These are phyloP conservation scores for Anhinga anhinga DNA, from an alignment of 2,113 vertebrate genomes.

Conservation along the genomic window DNA sequence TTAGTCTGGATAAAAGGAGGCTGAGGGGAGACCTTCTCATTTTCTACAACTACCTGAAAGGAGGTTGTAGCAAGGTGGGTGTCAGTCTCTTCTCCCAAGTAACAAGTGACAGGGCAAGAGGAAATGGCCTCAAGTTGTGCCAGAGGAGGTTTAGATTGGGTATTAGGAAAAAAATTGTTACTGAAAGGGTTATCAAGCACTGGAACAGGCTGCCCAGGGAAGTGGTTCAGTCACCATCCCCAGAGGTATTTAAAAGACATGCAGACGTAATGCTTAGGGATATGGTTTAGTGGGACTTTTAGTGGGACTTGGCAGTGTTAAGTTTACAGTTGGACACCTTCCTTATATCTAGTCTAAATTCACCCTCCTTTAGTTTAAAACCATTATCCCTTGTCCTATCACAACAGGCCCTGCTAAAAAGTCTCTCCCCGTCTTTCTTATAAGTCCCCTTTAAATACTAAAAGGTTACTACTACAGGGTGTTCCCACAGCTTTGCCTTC, in stretches of 20 bases:
- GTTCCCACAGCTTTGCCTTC: no score
- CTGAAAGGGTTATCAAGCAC: background rate
- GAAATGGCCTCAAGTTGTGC: background rate
- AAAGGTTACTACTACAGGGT: no score
- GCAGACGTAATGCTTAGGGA: background rate
- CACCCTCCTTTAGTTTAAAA: no score
- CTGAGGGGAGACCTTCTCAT: background rate
- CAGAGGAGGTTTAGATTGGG: background rate
- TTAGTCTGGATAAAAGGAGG: background rate
- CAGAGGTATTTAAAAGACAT: background rate
- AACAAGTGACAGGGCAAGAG: background rate
- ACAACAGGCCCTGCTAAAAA: no score
- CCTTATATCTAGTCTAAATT: no score
- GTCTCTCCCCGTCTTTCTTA: no score
- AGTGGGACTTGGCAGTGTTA: background rate
- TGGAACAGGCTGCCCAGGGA: background rate
- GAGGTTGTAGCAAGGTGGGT: background rate
- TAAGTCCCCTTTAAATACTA: no score
- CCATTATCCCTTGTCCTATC: no score
- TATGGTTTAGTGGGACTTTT: background rate
- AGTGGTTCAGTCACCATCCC: background rate
- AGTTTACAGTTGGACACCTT: background rate
- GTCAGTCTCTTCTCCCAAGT: background rate
- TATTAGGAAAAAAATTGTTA: background rate
- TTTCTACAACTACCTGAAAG: background rate